These are phyloP conservation scores for Heliconius nattereri DNA, from an alignment of 1,140 invertebrate species.

Conservation along the genomic window DNA sequence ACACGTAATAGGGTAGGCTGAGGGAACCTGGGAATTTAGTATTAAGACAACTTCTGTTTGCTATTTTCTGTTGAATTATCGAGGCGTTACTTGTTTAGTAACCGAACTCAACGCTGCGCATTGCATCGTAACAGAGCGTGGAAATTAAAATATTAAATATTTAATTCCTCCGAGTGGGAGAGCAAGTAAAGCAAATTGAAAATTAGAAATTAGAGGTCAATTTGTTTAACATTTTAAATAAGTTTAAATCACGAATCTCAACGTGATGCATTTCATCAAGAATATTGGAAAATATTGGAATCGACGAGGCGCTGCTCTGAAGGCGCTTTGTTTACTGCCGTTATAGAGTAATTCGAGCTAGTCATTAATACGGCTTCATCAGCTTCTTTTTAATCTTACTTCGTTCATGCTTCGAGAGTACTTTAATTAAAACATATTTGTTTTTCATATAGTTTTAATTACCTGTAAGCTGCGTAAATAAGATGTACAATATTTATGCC, in stretches of 20 bases:
- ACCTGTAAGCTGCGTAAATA: background rate
- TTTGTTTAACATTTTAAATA: background rate
- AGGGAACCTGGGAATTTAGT: too few species aligned
- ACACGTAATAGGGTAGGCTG: too few species aligned
- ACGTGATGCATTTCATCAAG: conserved; percentile 2
- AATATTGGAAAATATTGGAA: background rate
- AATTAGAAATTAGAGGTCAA: background rate
- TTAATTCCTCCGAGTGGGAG: too few species aligned
- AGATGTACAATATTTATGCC: too few species aligned
- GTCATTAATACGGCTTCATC: conserved; percentile 14
- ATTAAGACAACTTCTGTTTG: too few species aligned
- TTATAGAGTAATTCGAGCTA: conserved; percentile 7
- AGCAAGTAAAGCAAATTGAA: too few species aligned
- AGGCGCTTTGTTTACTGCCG: conserved; percentile 2
- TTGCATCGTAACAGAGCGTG: too few species aligned
- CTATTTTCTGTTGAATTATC: too few species aligned
- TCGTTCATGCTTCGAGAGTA: background rate
- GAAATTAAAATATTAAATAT: too few species aligned
- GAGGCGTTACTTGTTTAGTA: too few species aligned
- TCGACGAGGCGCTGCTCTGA: background rate
- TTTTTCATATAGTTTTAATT: background rate
- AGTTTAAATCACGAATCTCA: background rate
- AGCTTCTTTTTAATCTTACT: conserved; percentile 1
- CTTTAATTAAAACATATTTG: background rate
- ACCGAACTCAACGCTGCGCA: too few species aligned